Evolutionary conservation across 1,140 invertebrate species (phyloP).

Genomic region (Lordiphosa clarofinis): DNA sequence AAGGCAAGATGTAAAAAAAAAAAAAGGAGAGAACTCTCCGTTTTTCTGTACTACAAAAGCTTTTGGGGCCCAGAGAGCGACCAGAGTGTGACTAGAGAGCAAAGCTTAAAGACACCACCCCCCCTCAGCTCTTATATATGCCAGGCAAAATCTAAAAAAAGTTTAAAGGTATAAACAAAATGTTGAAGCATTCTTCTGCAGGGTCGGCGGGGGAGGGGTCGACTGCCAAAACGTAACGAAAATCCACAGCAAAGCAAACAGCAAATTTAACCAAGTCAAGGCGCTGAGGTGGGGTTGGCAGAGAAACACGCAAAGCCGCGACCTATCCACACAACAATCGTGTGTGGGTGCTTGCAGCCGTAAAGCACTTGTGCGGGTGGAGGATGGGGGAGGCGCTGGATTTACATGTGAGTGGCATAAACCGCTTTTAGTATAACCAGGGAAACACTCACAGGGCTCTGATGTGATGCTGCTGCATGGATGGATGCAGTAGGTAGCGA

Average conservation of each 20-base stretch:
- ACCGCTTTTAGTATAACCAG: constrained; percentile 66
- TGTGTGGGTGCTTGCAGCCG: constrained; percentile 56
- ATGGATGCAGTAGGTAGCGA: constrained; percentile 58
- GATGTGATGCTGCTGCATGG: constrained; percentile 6
- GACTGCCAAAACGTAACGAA: constrained; percentile 61
- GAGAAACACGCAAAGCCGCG: constrained; percentile 52
- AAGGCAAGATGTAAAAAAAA: constrained; percentile 8
- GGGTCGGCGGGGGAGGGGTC: not conserved
- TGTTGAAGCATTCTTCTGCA: constrained; percentile 37
- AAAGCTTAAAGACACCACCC: constrained; percentile 15
- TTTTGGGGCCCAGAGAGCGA: constrained; percentile 30
- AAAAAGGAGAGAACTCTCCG: constrained; percentile 23
- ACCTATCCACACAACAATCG: constrained; percentile 77
- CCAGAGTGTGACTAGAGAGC: not conserved
- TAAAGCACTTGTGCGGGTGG: constrained; percentile 39
- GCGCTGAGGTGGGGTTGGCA: constrained; percentile 6
- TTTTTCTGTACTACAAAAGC: constrained; percentile 76
- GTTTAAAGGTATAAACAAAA: constrained; percentile 41
- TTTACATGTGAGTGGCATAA: constrained; percentile 70
- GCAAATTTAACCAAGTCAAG: constrained; percentile 51
- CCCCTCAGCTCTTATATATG: constrained; percentile 15
- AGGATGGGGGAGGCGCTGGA: constrained; percentile 19
- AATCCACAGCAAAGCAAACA: constrained; percentile 72
- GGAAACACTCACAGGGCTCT: constrained; percentile 20
- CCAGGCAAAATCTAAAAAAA: constrained; percentile 64